Base-by-base conservation (phyloP, 1,140 invertebrate species). In the Archivesica marissinica region DNA sequence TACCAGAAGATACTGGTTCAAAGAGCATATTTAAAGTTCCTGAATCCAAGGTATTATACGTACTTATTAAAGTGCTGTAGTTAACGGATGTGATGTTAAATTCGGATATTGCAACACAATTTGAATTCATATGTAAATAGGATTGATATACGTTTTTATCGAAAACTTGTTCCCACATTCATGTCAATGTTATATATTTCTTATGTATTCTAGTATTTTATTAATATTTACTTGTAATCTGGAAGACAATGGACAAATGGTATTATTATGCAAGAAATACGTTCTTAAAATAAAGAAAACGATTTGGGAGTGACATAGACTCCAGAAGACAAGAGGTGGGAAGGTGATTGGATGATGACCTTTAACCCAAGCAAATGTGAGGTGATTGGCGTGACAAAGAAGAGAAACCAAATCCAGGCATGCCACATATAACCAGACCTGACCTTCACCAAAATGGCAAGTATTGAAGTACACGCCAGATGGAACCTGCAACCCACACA, bases 1-100 rank as follows among this genome's bases (percentile, higher is more conserved):
- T 35, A 13, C 20, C 2, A 0, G 52, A 61, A 6, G 75, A 77
- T 2, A 77, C 59, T 33, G 39, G 38, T 1, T 39, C 33, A 38
- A 13, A 61, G 25, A 38, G 35, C 20, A 61, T 41, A 38, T 77
- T 77, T 56, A 77, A 77, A 77, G 75, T 77, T 44, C 75, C 75
- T 25, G 75, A 61, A 61, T 25, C 44, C 17, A 61, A 61, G 75
- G 75, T 77, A 61, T 56, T 2, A 15, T 9, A 30, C 1, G 17
- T 56, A 50, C 35, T 47, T 2, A 33, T 23, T 4, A 17, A 72
- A 30, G 7, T 72, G 68, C 2, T 1, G 9, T 72, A 50, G 68
- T 30, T 28, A 23, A 3, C 68, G 68, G 68, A 72, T 50, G 30
- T 33, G 23, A 23, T 2, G 7, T 1, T 28, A 13, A 41, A 44